phyloP scores from a whole-genome alignment of 2,113 vertebrate genomes.

The Aptenodytes forsteri region DNA sequence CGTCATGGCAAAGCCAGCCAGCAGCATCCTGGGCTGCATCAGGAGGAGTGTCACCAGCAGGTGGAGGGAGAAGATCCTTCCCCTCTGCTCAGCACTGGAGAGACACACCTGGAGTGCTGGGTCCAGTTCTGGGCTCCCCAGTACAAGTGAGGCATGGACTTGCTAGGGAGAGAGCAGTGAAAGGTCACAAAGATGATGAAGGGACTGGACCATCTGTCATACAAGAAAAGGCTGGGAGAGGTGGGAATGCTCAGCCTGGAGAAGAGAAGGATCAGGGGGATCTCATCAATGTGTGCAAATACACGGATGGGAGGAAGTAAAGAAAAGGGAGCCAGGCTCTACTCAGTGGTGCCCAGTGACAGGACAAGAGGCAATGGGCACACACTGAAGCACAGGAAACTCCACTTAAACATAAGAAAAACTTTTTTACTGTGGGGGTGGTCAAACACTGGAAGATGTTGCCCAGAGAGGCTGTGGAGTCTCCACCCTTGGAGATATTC shows the following conservation, averaged over 20 bases:
- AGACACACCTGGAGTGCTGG: background rate
- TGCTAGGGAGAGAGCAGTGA: background rate
- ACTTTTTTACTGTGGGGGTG: background rate
- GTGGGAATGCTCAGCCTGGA: background rate
- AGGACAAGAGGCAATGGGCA: background rate
- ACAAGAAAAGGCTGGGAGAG: background rate
- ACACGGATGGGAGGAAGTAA: background rate
- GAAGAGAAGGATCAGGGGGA: background rate
- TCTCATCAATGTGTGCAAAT: background rate
- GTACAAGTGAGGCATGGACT: background rate
- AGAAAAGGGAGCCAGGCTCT: background rate
- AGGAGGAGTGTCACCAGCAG: background rate
- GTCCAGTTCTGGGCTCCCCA: background rate
- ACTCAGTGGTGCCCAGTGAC: background rate
- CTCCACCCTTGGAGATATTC: background rate
- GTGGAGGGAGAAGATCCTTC: background rate
- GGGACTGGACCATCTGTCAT: background rate
- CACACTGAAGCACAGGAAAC: background rate
- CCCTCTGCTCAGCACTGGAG: background rate
- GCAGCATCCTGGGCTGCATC: background rate
- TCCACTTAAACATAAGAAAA: background rate
- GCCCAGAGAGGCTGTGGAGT: background rate
- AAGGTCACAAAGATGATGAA: background rate
- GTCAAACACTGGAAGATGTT: background rate
- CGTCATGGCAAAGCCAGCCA: background rate